A percentile compares a stretch with the other conserved stretches of the same genome.
phyloP scores from a whole-genome alignment of 2,888 invertebrate genomes.

The Acanthosoma haemorrhoidale region DNA sequence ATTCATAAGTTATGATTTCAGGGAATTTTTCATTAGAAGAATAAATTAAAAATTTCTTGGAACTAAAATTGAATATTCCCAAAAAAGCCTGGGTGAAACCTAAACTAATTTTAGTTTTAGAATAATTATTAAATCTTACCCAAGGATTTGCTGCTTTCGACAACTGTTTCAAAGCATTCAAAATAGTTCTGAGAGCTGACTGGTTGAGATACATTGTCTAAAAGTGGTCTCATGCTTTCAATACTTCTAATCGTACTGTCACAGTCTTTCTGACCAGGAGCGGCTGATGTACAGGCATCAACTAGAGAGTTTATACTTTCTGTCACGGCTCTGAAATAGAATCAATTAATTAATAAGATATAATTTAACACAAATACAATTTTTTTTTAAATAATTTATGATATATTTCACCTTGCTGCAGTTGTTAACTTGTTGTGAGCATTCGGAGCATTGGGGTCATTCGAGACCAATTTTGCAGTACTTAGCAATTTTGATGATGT shows the following conservation, averaged over 20 bases:
- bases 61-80: no score
- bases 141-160: constrained; percentile 77
- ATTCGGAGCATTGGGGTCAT: constrained; percentile 84
- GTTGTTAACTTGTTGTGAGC: constrained; percentile 82
- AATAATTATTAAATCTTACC: constrained; percentile 48
- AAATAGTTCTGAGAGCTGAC: constrained; percentile 85
- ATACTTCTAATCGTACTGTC: constrained; percentile 91
- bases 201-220: constrained; percentile 82
- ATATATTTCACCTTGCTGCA: constrained; percentile 59
- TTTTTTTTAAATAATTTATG: neutral
- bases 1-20: no score
- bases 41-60: no score
- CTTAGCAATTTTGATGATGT: constrained; percentile 79
- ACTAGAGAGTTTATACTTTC: constrained; percentile 89
- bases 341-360: neutral
- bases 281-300: constrained; percentile 79
- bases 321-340: constrained; percentile 64
- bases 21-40: no score
- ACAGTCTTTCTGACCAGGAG: constrained; percentile 95
- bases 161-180: constrained; percentile 86
- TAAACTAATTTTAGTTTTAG: no score
- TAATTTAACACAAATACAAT: neutral
- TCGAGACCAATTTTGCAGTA: constrained; percentile 83
- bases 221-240: constrained; percentile 71
- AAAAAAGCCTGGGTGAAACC: no score